Evolutionary conservation across 2,113 vertebrate genomes (phyloP), one percentile per base, ranked within the genome.

Genomic region (Epinephelus cyanopodus): DNA sequence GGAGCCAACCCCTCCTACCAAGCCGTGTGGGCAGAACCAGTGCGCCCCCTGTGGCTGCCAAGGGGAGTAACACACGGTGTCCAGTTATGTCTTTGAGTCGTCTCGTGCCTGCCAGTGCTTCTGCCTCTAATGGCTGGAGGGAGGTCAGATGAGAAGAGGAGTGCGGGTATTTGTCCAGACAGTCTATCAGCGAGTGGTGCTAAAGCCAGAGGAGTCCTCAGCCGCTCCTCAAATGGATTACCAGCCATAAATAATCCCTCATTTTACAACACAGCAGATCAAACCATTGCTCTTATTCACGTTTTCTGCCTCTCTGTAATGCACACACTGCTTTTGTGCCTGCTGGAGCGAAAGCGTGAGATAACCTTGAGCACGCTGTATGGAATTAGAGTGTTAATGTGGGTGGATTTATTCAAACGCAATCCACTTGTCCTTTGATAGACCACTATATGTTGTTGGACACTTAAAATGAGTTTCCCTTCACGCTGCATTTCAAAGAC

Each of bases 11-110:
- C 67, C 37, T 77, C 71, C 90, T 33, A 11, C 74, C 27, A 84
- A 76, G 72, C 82, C 60, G 50, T 92, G 93, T 81, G 85, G 37
- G 65, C 87, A 69, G 84, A 82, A 79, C 50, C 79, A 85, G 87
- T 86, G 92, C 82, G 45, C 92, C 86, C 88, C 93, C 81, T 94
- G 95, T 84, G 90, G 91, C 82, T 95, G 93, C 58, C 91, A 95
- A 39, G 84, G 72, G 6, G 77, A 96, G 77, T 93, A 73, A 94
- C 65, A 33, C 0, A 0, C 37, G 39, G 2, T 29, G 33, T 74
- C 27, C 52, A 10, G 11, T 1, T 10, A 69, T 27, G 73, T 61
- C 29, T 86, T 52, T 25, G 52, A 75, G 60, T 81, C 23, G 11
- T 42, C 61, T 52, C 6, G 2, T 50, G 65, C 58, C 78, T 74